Percentiles rank a stretch among this genome's conserved stretches.
phyloP scores from a whole-genome alignment of 2,888 invertebrate genomes.

The Polydrusus pterygomalis region DNA sequence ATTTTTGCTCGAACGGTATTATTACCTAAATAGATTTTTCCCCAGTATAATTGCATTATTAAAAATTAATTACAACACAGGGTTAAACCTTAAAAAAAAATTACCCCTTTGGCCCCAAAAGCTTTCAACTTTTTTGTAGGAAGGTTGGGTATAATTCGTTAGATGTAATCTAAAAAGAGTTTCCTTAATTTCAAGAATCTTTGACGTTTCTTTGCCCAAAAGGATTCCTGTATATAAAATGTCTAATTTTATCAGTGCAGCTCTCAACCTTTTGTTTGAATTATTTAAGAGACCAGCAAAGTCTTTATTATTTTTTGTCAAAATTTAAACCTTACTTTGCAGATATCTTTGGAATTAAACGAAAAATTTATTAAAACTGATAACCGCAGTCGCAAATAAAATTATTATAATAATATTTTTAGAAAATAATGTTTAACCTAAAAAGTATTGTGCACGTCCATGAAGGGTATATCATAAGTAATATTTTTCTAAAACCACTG shows the following conservation, averaged over 20 bases:
- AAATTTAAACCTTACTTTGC: neutral
- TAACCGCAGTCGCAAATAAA: too few relatives aligned
- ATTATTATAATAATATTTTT: too few relatives aligned
- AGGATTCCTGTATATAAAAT: conserved; percentile 24
- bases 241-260: neutral
- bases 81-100: neutral
- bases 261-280: conserved; percentile 17
- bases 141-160: neutral
- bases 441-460: too few relatives aligned
- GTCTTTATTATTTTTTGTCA: neutral
- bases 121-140: neutral
- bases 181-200: conserved; percentile 25
- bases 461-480: too few relatives aligned
- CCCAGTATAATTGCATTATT: neutral
- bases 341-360: too few relatives aligned
- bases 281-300: conserved; percentile 1
- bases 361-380: too few relatives aligned
- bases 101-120: neutral
- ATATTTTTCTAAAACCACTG: too few relatives aligned
- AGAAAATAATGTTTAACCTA: too few relatives aligned
- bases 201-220: conserved; percentile 19
- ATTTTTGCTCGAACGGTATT: too few relatives aligned
- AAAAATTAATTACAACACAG: conserved; percentile 1
- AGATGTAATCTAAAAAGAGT: conserved; percentile 3
- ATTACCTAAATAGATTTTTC: too few relatives aligned